Conservation (phyloP, 2,113 vertebrate species). For the Leptosomus discolor region DNA sequence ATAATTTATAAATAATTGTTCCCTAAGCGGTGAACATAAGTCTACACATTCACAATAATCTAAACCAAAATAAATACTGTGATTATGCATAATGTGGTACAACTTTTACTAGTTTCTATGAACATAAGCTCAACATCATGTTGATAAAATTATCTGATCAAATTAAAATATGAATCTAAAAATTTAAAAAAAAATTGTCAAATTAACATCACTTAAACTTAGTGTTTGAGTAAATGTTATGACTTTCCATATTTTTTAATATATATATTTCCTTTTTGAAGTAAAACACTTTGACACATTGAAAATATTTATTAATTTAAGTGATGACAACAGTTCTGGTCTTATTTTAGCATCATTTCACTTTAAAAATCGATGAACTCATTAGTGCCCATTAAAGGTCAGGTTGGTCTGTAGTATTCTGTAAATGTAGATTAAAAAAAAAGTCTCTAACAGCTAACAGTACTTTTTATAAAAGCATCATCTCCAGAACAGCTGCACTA, state of each 20-base stretch:
- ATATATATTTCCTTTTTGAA: conserved; percentile 57
- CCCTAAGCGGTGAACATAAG: conserved; percentile 76
- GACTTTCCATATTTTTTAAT: conserved; percentile 37
- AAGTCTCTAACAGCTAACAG: conserved; percentile 66
- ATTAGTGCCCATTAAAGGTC: conserved; percentile 60
- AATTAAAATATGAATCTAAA: conserved; percentile 70
- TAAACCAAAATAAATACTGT: conserved; percentile 79
- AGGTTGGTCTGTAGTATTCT: conserved; percentile 70
- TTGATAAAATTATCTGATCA: conserved; percentile 71
- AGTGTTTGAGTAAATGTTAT: conserved; percentile 55
- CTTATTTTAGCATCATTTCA: conserved; percentile 63
- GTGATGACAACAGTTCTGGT: conserved; percentile 68
- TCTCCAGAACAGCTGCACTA: conserved; percentile 57
- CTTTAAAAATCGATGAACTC: conserved; percentile 67
- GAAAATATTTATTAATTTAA: conserved; percentile 64
- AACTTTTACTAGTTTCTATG: conserved; percentile 68
- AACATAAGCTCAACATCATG: conserved; percentile 68
- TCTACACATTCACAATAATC: conserved; percentile 76
- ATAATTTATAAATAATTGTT: conserved; percentile 82
- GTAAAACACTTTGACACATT: conserved; percentile 68
- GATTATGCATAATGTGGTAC: conserved; percentile 73
- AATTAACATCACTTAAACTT: conserved; percentile 73
- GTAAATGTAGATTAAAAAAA: conserved; percentile 52
- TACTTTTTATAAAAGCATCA: conserved; percentile 60
- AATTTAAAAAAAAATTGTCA: conserved; percentile 49